Conservation (phyloP, 2,113 vertebrate species). For the Oxyura jamaicensis region DNA sequence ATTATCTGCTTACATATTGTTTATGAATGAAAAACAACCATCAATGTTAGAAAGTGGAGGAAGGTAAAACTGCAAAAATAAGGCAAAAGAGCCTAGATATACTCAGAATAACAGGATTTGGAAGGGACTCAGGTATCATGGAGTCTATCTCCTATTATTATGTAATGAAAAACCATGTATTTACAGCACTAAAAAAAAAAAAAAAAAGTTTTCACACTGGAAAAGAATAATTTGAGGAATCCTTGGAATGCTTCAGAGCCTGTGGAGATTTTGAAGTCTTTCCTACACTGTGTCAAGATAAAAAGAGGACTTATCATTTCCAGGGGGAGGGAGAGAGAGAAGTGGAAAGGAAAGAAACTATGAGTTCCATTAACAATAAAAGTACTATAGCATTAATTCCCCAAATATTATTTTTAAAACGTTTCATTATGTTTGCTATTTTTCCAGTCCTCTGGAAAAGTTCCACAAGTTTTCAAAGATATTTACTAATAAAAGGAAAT, state of each 20-base stretch:
- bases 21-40: not conserved
- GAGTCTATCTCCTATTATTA: not conserved
- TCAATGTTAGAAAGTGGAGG: not conserved
- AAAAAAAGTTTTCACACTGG: not conserved
- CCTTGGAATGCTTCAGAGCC: not conserved
- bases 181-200: not conserved
- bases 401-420: not conserved
- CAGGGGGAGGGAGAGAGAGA: fast-evolving
- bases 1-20: not conserved
- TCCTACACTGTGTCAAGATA: not conserved
- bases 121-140: not conserved
- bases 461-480: not conserved
- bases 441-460: not conserved
- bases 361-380: too few species aligned
- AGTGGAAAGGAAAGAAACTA: not conserved
- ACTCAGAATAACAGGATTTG: not conserved
- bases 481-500: not conserved
- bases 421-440: not conserved
- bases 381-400: not conserved
- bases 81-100: not conserved
- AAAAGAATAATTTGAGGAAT: not conserved
- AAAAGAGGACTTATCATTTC: not conserved
- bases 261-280: not conserved
- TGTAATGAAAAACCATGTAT: not conserved
- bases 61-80: not conserved